phyloP scores from a whole-genome alignment of 2,888 invertebrate species.

The Sepiola atlantica region DNA sequence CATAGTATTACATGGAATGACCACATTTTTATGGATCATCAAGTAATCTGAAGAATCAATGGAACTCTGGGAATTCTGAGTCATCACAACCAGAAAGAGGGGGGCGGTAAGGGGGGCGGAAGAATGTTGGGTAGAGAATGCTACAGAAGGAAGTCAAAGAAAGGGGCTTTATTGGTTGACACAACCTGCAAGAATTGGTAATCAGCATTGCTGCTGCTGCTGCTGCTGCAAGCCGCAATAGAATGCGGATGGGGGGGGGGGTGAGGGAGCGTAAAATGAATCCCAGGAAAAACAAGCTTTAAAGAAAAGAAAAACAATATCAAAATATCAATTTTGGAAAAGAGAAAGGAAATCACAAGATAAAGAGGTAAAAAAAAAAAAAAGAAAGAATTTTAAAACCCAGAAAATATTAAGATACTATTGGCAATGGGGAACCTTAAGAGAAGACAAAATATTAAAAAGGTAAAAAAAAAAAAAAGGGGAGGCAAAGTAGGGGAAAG shows the following conservation, averaged over 20 bases:
- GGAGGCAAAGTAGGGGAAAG: no score
- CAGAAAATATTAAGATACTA: no score
- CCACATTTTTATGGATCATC: slow-evolving; percentile 15
- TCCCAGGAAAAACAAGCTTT: not conserved
- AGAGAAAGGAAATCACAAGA: not conserved
- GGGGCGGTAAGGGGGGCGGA: not conserved
- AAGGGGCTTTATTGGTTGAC: not conserved
- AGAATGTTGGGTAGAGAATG: not conserved
- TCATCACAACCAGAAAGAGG: not conserved
- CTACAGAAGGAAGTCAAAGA: not conserved
- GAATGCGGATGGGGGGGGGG: not conserved
- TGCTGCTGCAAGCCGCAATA: not conserved
- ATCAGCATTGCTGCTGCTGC: not conserved
- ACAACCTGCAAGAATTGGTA: not conserved
- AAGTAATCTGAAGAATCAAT: not conserved
- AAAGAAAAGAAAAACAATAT: not conserved
- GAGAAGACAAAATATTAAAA: no score
- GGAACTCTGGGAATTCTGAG: slow-evolving; percentile 9
- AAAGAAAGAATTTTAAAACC: no score
- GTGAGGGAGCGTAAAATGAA: not conserved
- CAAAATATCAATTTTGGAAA: not conserved
- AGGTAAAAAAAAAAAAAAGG: no score
- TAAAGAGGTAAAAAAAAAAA: not conserved
- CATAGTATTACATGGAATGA: not conserved
- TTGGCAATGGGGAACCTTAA: no score